Percentiles rank a stretch among this genome's conserved stretches.
Conservation (phyloP, 1,140 invertebrate genomes). For the Hetaerina americana region DNA sequence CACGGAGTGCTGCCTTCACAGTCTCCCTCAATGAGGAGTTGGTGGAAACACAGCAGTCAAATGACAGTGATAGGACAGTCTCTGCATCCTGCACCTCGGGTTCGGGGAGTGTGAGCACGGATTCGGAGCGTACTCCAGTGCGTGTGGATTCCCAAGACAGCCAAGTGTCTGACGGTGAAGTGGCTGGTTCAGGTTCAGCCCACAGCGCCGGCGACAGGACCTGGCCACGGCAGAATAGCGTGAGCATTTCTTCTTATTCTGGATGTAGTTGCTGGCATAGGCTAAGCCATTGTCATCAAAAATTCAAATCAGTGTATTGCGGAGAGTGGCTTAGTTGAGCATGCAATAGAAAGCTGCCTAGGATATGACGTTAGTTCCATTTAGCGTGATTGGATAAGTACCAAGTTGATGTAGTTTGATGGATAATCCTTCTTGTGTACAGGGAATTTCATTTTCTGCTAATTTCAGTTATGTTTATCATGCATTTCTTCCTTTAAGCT, state of each 20-base stretch:
- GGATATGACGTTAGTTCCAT: no score
- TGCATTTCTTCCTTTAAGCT: no score
- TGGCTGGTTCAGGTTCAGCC: constrained; percentile 27
- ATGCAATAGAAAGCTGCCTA: no score
- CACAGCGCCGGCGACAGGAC: constrained; percentile 26
- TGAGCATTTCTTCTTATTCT: constrained; percentile 30
- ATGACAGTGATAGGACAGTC: constrained; percentile 75
- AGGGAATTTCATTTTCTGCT: no score
- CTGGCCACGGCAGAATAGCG: constrained; percentile 83
- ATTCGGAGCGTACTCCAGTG: constrained; percentile 69
- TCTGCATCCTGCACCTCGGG: constrained; percentile 41
- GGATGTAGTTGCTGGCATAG: no score
- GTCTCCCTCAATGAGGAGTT: constrained; percentile 28
- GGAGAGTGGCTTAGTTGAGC: no score
- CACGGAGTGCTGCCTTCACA: not conserved
- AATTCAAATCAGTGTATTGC: no score
- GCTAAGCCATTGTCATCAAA: no score
- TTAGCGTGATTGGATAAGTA: not conserved
- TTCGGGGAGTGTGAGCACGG: constrained; percentile 55
- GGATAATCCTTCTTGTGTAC: no score
- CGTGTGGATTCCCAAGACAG: constrained; percentile 79
- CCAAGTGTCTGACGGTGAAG: constrained; percentile 54
- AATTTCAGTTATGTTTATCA: no score
- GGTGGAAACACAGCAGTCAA: constrained; percentile 56
- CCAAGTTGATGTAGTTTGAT: no score